Evolutionary conservation across 2,888 invertebrate species (phyloP).

Genomic region (Ormyrus thymus): DNA sequence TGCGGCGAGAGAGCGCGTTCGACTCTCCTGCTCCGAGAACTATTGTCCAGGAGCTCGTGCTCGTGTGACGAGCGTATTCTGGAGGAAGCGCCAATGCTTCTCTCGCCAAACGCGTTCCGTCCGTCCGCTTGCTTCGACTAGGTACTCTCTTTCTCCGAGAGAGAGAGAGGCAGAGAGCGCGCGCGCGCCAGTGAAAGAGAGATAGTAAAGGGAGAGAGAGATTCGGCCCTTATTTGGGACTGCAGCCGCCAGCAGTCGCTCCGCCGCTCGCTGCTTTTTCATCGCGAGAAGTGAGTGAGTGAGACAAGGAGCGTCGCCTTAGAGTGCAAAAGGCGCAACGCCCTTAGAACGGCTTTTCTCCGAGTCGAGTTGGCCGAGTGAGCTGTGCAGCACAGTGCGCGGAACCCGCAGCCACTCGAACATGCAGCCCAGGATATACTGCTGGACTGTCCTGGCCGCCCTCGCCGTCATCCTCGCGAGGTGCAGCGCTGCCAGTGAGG

Average conservation of each 20-base stretch:
- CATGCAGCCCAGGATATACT: slow-evolving; percentile 87
- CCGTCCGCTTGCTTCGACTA: not conserved
- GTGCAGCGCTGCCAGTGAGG: slow-evolving; percentile 86
- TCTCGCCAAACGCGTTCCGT: not conserved
- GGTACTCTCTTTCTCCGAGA: not conserved
- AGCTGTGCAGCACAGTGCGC: not conserved
- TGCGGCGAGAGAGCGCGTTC: not conserved
- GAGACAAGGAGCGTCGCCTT: slow-evolving; percentile 14
- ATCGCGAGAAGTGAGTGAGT: slow-evolving; percentile 8
- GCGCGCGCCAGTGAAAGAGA: not conserved
- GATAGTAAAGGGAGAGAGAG: slow-evolving; percentile 16
- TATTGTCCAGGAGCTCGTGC: not conserved
- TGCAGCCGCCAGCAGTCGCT: slow-evolving; percentile 1
- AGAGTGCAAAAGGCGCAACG: not conserved
- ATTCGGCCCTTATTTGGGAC: slow-evolving; percentile 48
- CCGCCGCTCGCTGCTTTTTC: slow-evolving; percentile 15
- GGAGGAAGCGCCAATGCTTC: not conserved
- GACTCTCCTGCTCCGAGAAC: not conserved
- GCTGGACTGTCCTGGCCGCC: slow-evolving; percentile 83
- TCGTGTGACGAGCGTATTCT: not conserved
- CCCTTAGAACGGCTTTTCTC: not conserved
- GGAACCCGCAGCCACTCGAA: slow-evolving; percentile 35
- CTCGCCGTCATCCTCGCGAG: slow-evolving; percentile 84
- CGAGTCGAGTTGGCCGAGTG: too few species aligned
- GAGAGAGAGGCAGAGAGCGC: slow-evolving; percentile 19